Evolutionary conservation across 2,888 invertebrate genomes (phyloP), one percentile per base, ranked within the genome.

Genomic region (Agonopterix heracliana): DNA sequence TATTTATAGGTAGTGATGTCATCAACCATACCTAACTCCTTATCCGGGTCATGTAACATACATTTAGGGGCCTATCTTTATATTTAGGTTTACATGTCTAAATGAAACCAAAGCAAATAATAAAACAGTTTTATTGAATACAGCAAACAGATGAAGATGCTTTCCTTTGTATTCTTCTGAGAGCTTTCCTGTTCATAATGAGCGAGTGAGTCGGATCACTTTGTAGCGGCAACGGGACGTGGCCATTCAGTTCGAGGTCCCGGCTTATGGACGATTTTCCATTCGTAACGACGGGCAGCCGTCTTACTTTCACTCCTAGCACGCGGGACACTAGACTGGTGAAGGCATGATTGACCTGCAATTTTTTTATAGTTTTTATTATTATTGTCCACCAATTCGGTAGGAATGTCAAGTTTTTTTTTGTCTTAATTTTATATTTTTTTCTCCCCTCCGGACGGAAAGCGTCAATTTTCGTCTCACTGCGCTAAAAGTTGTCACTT

Each of bases 261-360:
- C 54, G 59, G 7, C 58, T 56, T 8, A 52, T 56, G 9, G 70
- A 57, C 0, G 68, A 61, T 52, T 64, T 73, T 1, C 65, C 62
- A 45, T 71, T 71, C 4, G 57, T 46, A 1, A 60, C 47, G 1
- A 61, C 57, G 3, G 67, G 68, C 14, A 69, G 45, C n/a, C 67
- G 66, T 26, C 64, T 63, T 3, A 74, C 60, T 49, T 74, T 70
- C 34, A 70, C 55, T 2, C 85, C 85, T 44, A 79, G 50, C 3
- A 71, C 74, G 9, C 74, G 69, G 0, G 75, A 74, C 9, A 95
- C 92, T 44, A 96, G 76, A 63, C 91, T 92, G 54, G 93, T 92
- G 68, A 96, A 92, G 40, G 90, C 85, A 9, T 85, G 71, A 59
- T 90, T 90, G 1, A 94, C 91, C 93, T 93, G 73, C 52, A 84